Base-by-base conservation (phyloP, 2,113 vertebrate species). In the Tyrannus savana region DNA sequence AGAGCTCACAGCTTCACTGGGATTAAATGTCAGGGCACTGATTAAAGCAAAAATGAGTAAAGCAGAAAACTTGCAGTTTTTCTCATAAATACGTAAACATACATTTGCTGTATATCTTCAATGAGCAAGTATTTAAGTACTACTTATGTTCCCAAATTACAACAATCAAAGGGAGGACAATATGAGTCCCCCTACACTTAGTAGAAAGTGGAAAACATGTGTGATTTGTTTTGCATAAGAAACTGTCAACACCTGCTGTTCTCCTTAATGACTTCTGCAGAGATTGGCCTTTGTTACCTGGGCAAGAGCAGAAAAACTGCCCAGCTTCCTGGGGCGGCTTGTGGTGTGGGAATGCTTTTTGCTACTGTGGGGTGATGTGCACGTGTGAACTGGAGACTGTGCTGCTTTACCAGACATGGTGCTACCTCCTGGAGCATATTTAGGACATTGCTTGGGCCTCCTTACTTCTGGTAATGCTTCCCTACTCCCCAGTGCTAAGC, bases 11-110 rank as follows among this genome's bases (percentile, higher is more conserved):
- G 87, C 75, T 89, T 84, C 89, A 37, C 19, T 19, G 50, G 66
- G 90, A 97, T 96, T 97, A 97, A 97, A 97, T 97, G 97, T 96
- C 97, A 97, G 81, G 87, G 69, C 92, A 88, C 66, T 9, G 46
- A 72, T 39, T 85, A 85, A 85, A 86, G 73, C 35, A 91, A 83
- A 87, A 86, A 84, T 76, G 37, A 94, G 62, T 50, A 84, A 81
- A 77, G 58, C 77, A 94, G 84, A 80, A 92, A 93, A 91, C 42
- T 59, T 83, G 71, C 53, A 94, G 47, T 42, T 93, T 94, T 87
- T 58, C 50, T 83, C 67, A 27, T 35, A 68, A 82, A 58, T 42
- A 58, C 0, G 10, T 67, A 73, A 93, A 85, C 10, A 44, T 27
- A 50, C 66, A 94, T 52, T 56, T 79, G 60, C 69, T 47, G 10